These are phyloP conservation scores for Hemicordylus capensis DNA, from an alignment of 2,113 vertebrate genomes.

Conservation along the genomic window DNA sequence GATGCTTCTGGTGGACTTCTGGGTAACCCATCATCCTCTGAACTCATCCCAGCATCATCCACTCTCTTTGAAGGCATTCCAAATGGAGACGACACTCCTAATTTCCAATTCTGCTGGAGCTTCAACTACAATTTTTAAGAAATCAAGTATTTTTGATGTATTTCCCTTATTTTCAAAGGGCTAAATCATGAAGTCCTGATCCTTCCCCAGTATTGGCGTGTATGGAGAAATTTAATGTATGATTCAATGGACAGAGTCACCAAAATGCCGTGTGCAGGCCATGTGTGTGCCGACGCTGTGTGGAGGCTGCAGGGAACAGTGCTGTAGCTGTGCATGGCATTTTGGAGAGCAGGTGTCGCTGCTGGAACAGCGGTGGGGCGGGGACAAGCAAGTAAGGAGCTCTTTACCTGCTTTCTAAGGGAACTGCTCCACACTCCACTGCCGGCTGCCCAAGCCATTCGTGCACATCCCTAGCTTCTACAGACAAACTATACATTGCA, in stretches of 20 bases:
- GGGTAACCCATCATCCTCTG: slow-evolving; percentile 82
- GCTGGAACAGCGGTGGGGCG: no score
- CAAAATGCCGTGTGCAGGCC: no score
- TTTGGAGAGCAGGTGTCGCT: no score
- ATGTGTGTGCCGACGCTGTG: no score
- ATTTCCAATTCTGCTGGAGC: slow-evolving; percentile 89
- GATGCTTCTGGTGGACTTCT: slow-evolving; percentile 80
- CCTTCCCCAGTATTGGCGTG: not conserved
- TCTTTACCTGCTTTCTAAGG: no score
- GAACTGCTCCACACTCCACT: no score
- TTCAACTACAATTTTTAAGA: slow-evolving; percentile 80
- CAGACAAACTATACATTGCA: not conserved
- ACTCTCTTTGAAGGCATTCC: slow-evolving; percentile 73
- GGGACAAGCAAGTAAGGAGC: no score
- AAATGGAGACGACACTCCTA: slow-evolving; percentile 82
- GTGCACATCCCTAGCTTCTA: no score
- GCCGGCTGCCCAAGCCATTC: no score
- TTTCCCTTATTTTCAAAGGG: not conserved
- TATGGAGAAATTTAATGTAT: not conserved
- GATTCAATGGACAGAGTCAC: not conserved
- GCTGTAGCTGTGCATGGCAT: no score
- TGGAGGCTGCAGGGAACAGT: no score
- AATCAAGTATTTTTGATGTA: not conserved
- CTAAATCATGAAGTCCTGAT: not conserved
- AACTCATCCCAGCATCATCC: slow-evolving; percentile 79